Percentiles rank a stretch among this genome's conserved stretches.
These are phyloP conservation scores for Mythimna ferrago DNA, from an alignment of 2,888 invertebrate species.

Conservation along the genomic window DNA sequence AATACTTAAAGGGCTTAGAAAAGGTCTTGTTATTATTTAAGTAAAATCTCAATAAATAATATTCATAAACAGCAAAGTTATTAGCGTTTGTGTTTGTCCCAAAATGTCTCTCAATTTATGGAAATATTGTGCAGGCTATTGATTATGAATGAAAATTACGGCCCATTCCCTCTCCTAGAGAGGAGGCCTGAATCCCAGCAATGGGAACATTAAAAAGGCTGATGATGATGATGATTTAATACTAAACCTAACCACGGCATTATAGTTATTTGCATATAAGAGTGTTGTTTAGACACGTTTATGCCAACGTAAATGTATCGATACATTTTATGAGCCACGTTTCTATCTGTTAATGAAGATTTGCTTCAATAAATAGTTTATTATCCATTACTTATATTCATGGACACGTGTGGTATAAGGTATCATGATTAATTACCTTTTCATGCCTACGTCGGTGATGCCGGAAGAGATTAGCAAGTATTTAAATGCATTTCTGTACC, in stretches of 20 bases:
- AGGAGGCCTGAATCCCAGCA: no score
- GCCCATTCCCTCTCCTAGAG: no score
- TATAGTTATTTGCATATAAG: slow-evolving; percentile 2
- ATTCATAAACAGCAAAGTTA: no score
- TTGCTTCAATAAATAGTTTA: slow-evolving; percentile 5
- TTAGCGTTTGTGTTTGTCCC: no score
- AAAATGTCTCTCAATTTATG: no score
- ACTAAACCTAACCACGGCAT: neutral
- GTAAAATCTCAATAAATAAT: no score
- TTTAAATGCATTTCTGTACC: slow-evolving; percentile 19
- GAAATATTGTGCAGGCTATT: no score
- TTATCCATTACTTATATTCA: neutral
- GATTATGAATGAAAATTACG: no score
- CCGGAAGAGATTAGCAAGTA: slow-evolving; percentile 24
- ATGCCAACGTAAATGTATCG: slow-evolving; percentile 20
- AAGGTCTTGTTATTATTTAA: no score
- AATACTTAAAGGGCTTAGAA: no score
- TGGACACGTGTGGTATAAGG: slow-evolving; percentile 12
- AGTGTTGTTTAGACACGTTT: neutral
- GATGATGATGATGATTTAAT: no score
- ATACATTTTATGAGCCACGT: slow-evolving; percentile 8
- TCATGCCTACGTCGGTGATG: slow-evolving; percentile 3
- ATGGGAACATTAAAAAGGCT: no score
- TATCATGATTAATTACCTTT: slow-evolving; percentile 6
- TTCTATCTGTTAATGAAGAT: neutral